Base-by-base conservation (phyloP, 2,113 vertebrate species). In the Ifrita kowaldi region DNA sequence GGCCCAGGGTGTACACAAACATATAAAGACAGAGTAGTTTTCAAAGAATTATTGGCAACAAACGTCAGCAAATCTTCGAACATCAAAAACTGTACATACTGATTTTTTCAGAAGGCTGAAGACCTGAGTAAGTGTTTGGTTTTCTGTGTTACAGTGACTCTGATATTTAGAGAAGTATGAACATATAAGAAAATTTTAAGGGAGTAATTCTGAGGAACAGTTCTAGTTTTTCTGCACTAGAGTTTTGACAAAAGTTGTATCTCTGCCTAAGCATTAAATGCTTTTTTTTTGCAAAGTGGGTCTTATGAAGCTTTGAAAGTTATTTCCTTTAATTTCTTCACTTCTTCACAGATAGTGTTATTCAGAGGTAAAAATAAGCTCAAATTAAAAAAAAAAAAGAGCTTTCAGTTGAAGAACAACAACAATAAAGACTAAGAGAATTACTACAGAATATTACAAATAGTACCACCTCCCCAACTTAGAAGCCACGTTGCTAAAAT, bases 391-490 rank as follows among this genome's bases (percentile, higher is more conserved):
- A 52, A 35, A 42, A 6, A 23, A 60, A 28, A 13, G n/a, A 39
- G 6, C 4, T 21, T 53, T 70, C 18, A 7, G 16, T 65, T 37
- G 20, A 67, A 75, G 42, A 16, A 9, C 8, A 47, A 20, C 5
- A 55, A 6, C 7, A 46, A 8, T 39, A 46, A 82, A 49, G 18
- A 59, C 4, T 3, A 26, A 7, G 19, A 63, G 16, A 57, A 23
- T 50, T 71, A 33, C 9, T 27, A 42, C 28, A 22, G 8, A 19
- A 22, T 24, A 27, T 17, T 62, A 4, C 2, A 67, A 79, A 65
- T 5, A 53, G 1, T 35, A 1, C 41, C 24, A 23, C 2, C 32
- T 64, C 4, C 11, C 9, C 44, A 55, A 3, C 7, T 63, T 7
- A 33, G 49, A 60, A 84, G 11, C 13, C 14, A 2, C 8, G 3